Evolutionary conservation across 2,797 vertebrate genomes (phyloP), one percentile per base, ranked within the genome.

Genomic region (Phalanger gymnotis): DNA sequence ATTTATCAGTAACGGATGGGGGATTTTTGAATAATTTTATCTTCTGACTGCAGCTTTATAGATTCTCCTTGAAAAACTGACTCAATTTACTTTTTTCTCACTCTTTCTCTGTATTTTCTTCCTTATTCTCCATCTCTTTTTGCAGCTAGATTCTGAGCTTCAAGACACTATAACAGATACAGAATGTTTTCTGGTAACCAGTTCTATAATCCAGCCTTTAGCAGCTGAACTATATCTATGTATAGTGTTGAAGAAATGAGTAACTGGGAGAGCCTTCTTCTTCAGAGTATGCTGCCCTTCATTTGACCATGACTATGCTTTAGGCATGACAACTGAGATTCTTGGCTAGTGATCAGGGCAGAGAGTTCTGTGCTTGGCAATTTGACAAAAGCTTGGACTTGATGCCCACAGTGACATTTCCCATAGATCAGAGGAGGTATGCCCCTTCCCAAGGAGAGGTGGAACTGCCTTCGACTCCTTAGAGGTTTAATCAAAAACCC

Each of bases 21-120:
- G 92, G 93, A 96, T 93, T 98, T 96, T 96, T 93, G 96, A 98
- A 98, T 98, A 94, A 97, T 97, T 98, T 98, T 98, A 97, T 98
- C 97, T 97, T 96, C 96, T 73, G 87, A 97, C 92, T 58, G 87
- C 55, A 96, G 95, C 81, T 95, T 95, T 96, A 94, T 66, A 94
- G 96, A 89, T 97, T 97, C 95, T 96, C 94, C 95, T 98, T 61
- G 94, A 90, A 95, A 95, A 98, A 95, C 89, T 90, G 53, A 53
- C 51, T 97, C 55, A 16, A 5, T 58, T 92, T 90, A 93, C 53
- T 81, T 81, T 81, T 81, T 27, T 54, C 92, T 27, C 27, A 31
- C 19, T 81, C 9, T 53, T 31, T 95, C 27, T 92, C 87, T 95
- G 12, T 66, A 51, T 5, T 53, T 12, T 27, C 66, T 47, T 66